Percentiles rank a stretch among this genome's conserved stretches.
These are phyloP conservation scores for Tetrax tetrax DNA, from an alignment of 2,113 vertebrate genomes.

Conservation along the genomic window DNA sequence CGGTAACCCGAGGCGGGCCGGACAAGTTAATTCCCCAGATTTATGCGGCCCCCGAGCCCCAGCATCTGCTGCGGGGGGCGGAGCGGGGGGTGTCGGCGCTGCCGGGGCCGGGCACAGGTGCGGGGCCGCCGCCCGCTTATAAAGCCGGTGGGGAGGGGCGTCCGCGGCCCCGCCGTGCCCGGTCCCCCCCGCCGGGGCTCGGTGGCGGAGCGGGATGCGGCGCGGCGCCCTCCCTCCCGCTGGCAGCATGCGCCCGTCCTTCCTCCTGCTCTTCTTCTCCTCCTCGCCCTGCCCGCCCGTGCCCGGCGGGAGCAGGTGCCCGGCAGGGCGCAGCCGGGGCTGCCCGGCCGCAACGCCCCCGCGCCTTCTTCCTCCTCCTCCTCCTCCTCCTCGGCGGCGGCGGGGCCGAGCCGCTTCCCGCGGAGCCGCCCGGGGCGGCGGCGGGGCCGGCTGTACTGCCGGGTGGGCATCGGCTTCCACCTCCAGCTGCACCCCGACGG, in stretches of 20 bases:
- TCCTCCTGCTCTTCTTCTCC: slow-evolving; percentile 80
- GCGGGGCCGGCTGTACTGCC: slow-evolving; percentile 91
- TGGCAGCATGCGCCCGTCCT: slow-evolving; percentile 88
- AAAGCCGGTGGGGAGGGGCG: slow-evolving; percentile 74
- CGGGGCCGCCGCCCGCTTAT: slow-evolving; percentile 78
- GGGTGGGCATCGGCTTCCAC: slow-evolving; percentile 97
- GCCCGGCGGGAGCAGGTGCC: slow-evolving; percentile 58
- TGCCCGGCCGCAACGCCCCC: not conserved
- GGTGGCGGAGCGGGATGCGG: slow-evolving; percentile 75
- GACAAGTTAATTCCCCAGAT: slow-evolving; percentile 53
- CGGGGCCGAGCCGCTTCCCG: slow-evolving; percentile 69
- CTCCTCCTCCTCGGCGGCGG: slow-evolving; percentile 6
- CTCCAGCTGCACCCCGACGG: slow-evolving; percentile 96
- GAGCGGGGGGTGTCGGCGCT: not conserved
- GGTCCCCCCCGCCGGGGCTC: not conserved
- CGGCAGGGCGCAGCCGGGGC: slow-evolving; percentile 40
- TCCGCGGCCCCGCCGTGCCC: not conserved
- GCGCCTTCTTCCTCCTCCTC: slow-evolving; percentile 5
- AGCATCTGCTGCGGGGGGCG: slow-evolving; percentile 16
- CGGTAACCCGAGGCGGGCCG: not conserved
- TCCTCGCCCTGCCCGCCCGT: slow-evolving; percentile 73
- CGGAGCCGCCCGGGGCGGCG: slow-evolving; percentile 87
- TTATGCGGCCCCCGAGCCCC: slow-evolving; percentile 2
- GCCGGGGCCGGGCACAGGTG: slow-evolving; percentile 45
- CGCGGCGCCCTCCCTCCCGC: slow-evolving; percentile 70